Base-by-base conservation (phyloP, 2,797 vertebrate genomes). In the Thripadectes ignobilis region DNA sequence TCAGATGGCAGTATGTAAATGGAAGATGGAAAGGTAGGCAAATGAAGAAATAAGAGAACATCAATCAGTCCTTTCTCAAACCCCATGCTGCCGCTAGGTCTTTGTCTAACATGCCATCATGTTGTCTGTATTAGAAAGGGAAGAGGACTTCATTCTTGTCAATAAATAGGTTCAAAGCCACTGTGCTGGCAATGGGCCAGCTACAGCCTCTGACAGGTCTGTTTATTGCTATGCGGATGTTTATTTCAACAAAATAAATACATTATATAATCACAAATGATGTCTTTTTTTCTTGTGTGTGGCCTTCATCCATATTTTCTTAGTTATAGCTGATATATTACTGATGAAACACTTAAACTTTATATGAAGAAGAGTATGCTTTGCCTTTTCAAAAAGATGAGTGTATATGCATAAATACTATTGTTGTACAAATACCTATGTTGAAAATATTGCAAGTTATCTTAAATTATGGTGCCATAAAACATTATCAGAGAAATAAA, bases 21-120 rank as follows among this genome's bases (percentile, higher is more conserved):
- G 87, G 79, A 85, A 96, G 77, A 89, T 1, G 30, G 92, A 94
- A 96, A 95, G 66, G 39, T 63, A 85, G 55, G 85, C 57, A 96
- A 96, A 95, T 94, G 74, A 94, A 93, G 71, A 95, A 91, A 88
- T 82, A 80, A 88, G 82, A 85, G 72, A 95, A 85, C 68, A 96
- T 92, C 92, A 52, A 54, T 91, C 94, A 92, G 71, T 38, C 24
- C 63, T 91, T 95, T 92, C 83, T 84, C 71, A 63, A 67, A 75
- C 7, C 24, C 48, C 55, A 22, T 86, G 52, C n/a, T 7, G 7
- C 46, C 89, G 62, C 38, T 90, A 66, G 36, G 24, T 77, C 51
- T 94, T 84, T 84, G 41, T 92, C 72, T 91, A 72, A 61, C 57
- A 57, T 43, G 19, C 27, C 71, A 74, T 84, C 5, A 0, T 23